These are phyloP conservation scores for Centropus bengalensis DNA, from an alignment of 2,113 vertebrate genomes.

Conservation along the genomic window DNA sequence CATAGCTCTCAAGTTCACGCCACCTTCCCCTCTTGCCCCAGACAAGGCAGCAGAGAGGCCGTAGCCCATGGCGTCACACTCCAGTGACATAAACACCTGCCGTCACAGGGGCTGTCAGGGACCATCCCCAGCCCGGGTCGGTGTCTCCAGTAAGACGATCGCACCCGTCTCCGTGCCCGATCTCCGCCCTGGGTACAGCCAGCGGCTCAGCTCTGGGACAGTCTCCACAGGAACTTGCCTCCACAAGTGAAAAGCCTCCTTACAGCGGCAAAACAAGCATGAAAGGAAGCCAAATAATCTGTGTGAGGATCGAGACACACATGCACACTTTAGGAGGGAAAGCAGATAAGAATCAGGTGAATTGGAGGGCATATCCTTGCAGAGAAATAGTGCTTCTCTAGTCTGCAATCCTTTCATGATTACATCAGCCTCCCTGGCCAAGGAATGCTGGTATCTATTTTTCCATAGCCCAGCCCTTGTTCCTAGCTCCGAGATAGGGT, in stretches of 20 bases:
- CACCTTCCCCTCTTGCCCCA: neutral
- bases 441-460: slow-evolving; percentile 38
- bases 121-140: neutral
- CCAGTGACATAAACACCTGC: neutral
- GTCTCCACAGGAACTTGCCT: neutral
- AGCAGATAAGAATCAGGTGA: slow-evolving; percentile 52
- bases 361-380: slow-evolving; percentile 23
- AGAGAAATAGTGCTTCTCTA: neutral
- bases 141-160: neutral
- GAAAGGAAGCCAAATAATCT: slow-evolving; percentile 44
- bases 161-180: neutral
- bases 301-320: neutral
- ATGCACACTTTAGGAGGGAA: slow-evolving; percentile 25
- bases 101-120: neutral
- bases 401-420: neutral
- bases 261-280: slow-evolving; percentile 19
- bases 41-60: neutral
- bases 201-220: neutral
- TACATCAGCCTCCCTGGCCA: slow-evolving; percentile 32
- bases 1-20: neutral
- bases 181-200: neutral
- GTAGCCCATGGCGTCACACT: neutral
- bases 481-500: neutral
- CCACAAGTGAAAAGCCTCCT: neutral
- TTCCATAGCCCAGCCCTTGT: slow-evolving; percentile 20